phyloP scores from a whole-genome alignment of 2,888 invertebrate genomes.

The Habroteleia sp. region DNA sequence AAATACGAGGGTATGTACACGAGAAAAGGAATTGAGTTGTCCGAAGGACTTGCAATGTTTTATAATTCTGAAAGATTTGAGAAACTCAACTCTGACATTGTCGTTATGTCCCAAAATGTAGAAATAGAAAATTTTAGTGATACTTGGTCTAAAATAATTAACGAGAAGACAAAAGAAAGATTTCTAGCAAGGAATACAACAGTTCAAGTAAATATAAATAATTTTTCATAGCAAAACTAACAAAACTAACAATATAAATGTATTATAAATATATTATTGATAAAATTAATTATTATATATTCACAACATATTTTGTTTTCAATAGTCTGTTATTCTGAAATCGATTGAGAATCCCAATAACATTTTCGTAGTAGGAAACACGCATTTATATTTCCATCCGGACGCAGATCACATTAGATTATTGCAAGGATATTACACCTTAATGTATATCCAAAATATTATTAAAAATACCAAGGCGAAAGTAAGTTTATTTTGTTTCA shows the following conservation, averaged over 20 bases:
- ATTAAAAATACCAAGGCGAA: conserved; percentile 80
- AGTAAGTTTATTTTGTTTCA: conserved; percentile 63
- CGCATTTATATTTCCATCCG: conserved; percentile 96
- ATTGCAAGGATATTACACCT: conserved; percentile 89
- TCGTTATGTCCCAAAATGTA: conserved; percentile 85
- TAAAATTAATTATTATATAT: background rate
- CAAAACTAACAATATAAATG: no score
- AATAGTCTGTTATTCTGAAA: conserved; percentile 83
- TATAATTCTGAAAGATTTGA: conserved; percentile 87
- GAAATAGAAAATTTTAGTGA: conserved; percentile 82
- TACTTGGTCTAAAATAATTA: conserved; percentile 85
- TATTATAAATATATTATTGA: background rate
- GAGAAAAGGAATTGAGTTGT: conserved; percentile 87
- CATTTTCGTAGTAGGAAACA: conserved; percentile 89
- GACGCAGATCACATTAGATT: conserved; percentile 94
- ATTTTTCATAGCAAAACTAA: no score
- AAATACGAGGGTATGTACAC: conserved; percentile 85
- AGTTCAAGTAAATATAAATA: conserved; percentile 83
- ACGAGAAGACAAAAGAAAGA: conserved; percentile 83
- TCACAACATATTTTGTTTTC: conserved; percentile 45
- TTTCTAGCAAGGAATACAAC: conserved; percentile 86
- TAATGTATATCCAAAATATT: conserved; percentile 86
- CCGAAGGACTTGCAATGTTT: conserved; percentile 92
- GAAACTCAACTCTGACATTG: conserved; percentile 83
- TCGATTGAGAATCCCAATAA: conserved; percentile 84